Percentiles rank a stretch among this genome's conserved stretches.
These are phyloP conservation scores for Coracopsis vasa DNA, from an alignment of 2,113 vertebrate genomes.

Conservation along the genomic window DNA sequence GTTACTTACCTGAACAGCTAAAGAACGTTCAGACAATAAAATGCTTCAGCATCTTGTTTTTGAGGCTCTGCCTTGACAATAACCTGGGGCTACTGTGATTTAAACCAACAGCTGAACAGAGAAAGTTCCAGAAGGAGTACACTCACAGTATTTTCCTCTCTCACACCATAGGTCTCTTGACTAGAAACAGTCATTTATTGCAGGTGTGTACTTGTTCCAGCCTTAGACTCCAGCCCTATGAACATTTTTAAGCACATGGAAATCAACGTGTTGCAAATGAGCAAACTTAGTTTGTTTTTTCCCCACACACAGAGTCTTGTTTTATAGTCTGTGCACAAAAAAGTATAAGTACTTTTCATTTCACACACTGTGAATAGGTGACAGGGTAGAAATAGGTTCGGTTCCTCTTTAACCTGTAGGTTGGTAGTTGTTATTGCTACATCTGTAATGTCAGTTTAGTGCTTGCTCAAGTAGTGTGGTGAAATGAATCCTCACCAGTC, in stretches of 20 bases:
- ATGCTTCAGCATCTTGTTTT: neutral
- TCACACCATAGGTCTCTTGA: neutral
- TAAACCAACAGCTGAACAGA: neutral
- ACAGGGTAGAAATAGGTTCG: neutral
- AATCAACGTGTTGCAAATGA: slow-evolving; percentile 36
- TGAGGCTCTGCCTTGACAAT: slow-evolving; percentile 5
- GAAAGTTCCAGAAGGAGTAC: neutral
- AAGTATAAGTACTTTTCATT: slow-evolving; percentile 77
- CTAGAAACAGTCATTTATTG: slow-evolving; percentile 20
- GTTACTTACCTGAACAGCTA: slow-evolving; percentile 76
- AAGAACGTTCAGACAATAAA: slow-evolving; percentile 19
- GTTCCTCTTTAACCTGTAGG: neutral
- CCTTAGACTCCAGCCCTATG: slow-evolving; percentile 47
- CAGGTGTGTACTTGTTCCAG: slow-evolving; percentile 45
- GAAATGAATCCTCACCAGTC: neutral
- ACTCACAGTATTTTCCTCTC: slow-evolving; percentile 21
- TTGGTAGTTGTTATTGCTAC: neutral
- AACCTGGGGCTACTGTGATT: slow-evolving; percentile 12
- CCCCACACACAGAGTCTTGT: neutral
- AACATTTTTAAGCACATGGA: slow-evolving; percentile 78
- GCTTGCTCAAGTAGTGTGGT: neutral
- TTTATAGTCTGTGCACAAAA: slow-evolving; percentile 62
- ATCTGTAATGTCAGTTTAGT: neutral
- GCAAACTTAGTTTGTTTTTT: slow-evolving; percentile 29
- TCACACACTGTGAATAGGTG: neutral